These are phyloP conservation scores for Ichneumoninae sp. DNA, from an alignment of 2,888 invertebrate species.

Conservation along the genomic window DNA sequence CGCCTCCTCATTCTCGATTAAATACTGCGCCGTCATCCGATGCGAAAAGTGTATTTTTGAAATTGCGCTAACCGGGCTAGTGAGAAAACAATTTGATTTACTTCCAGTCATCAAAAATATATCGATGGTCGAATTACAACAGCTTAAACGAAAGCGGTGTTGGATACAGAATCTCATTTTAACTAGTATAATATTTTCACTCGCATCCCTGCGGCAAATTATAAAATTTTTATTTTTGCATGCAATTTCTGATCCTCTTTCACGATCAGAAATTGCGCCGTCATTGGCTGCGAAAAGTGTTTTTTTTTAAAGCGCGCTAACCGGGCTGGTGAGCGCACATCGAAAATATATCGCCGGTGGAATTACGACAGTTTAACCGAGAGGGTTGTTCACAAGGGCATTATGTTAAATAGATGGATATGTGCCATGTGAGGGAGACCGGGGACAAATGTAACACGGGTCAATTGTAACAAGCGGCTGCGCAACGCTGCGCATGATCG, in stretches of 20 bases:
- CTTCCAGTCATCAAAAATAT: neutral
- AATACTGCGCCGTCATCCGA: slow-evolving; percentile 22
- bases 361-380: slow-evolving; percentile 17
- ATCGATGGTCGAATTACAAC: neutral
- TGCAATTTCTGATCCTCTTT: neutral
- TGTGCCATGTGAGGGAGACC: neutral
- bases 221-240: neutral
- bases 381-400: neutral
- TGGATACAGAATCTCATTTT: too few relatives aligned
- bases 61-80: slow-evolving; percentile 18
- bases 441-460: too few relatives aligned
- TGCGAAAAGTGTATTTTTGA: slow-evolving; percentile 10
- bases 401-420: neutral
- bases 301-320: slow-evolving; percentile 39
- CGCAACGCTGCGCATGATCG: too few relatives aligned
- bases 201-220: too few relatives aligned
- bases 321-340: neutral
- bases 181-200: too few relatives aligned
- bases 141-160: neutral
- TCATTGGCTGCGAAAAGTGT: slow-evolving; percentile 5
- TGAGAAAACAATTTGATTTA: slow-evolving; percentile 14
- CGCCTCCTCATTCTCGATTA: neutral
- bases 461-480: too few relatives aligned
- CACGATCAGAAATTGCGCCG: slow-evolving; percentile 4
- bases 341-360: neutral